Evolutionary conservation across 1,140 invertebrate species (phyloP).

Genomic region (Ylistrum balloti): DNA sequence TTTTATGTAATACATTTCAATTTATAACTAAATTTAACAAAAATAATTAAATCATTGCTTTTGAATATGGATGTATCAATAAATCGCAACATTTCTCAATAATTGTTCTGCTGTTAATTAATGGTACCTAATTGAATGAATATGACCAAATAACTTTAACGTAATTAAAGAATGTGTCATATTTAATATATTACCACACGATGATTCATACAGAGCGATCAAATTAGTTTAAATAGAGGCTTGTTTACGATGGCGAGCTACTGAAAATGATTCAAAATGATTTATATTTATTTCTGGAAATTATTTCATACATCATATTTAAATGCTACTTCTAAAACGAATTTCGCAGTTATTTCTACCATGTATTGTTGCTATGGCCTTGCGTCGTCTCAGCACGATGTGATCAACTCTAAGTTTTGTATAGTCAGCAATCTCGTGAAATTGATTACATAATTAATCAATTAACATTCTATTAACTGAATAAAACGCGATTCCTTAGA

Average conservation of each 20-base stretch:
- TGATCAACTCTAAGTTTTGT: neutral
- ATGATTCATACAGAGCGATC: neutral
- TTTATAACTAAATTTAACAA: neutral
- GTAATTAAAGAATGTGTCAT: neutral
- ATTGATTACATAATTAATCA: neutral
- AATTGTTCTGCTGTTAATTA: neutral
- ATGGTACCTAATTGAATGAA: neutral
- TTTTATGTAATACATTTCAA: neutral
- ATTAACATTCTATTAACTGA: neutral
- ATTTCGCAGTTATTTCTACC: neutral
- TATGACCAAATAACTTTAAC: neutral
- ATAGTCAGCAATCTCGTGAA: neutral
- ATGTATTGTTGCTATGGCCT: neutral
- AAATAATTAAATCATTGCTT: neutral
- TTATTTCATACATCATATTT: slow-evolving; percentile 36
- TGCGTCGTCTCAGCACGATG: neutral
- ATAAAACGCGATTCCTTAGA: neutral
- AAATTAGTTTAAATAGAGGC: slow-evolving; percentile 3
- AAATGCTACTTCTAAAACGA: neutral
- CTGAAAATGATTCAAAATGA: neutral
- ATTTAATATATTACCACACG: neutral
- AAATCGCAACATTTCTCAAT: neutral
- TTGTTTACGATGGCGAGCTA: neutral
- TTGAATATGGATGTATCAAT: neutral
- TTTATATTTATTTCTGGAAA: slow-evolving; percentile 30